phyloP scores from a whole-genome alignment of 2,888 invertebrate genomes.

The Geophilus truncorum region DNA sequence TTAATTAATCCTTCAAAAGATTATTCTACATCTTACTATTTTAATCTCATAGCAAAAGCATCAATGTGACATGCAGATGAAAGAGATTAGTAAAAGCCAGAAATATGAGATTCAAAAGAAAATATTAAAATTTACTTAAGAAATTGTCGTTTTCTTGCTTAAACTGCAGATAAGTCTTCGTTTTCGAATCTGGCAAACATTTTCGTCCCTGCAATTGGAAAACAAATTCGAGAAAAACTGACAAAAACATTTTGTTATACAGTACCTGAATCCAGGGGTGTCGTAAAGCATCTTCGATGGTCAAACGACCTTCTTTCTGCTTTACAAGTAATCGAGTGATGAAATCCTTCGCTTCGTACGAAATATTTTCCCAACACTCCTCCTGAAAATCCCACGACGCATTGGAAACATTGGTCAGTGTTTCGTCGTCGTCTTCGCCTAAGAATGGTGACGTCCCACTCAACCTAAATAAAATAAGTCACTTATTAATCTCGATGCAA shows the following conservation, averaged over 20 bases:
- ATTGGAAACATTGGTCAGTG: constrained; percentile 29
- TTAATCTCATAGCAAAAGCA: too few relatives aligned
- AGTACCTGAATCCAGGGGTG: constrained; percentile 32
- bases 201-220: constrained; percentile 22
- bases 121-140: neutral
- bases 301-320: constrained; percentile 28
- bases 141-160: neutral
- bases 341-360: constrained; percentile 31
- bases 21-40: too few relatives aligned
- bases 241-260: neutral
- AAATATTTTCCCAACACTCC: constrained; percentile 29
- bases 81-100: too few relatives aligned
- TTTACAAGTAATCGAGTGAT: constrained; percentile 28
- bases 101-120: neutral
- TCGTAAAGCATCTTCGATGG: constrained; percentile 25
- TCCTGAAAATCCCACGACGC: constrained; percentile 34
- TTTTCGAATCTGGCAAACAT: neutral
- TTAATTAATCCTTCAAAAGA: too few relatives aligned
- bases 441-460: constrained; percentile 29
- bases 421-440: constrained; percentile 31
- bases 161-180: neutral
- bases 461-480: constrained; percentile 20
- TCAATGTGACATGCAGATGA: too few relatives aligned
- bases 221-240: neutral
- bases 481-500: neutral